Conservation (phyloP, 2,797 vertebrate species). For the Eulemur mongoz region DNA sequence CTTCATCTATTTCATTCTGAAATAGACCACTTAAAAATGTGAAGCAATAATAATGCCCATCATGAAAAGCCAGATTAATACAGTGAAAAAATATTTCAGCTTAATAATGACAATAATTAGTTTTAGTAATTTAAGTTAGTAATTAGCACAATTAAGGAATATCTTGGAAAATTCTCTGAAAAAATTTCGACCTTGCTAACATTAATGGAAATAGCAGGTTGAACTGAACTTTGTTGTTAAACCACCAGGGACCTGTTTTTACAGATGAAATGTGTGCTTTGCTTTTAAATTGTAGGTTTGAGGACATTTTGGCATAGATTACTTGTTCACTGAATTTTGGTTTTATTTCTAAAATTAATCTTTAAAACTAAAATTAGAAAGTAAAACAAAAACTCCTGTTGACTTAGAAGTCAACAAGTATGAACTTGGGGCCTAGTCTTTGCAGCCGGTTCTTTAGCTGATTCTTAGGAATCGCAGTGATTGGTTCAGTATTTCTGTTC, state of each 20-base stretch:
- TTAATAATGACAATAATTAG: not conserved
- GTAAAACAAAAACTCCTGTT: not conserved
- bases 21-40: not conserved
- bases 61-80: not conserved
- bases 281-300: slow-evolving; percentile 19
- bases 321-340: slow-evolving; percentile 27
- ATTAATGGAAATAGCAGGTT: not conserved
- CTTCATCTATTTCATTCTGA: slow-evolving; percentile 38
- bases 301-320: slow-evolving; percentile 17
- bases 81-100: slow-evolving; percentile 2
- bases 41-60: not conserved
- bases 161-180: slow-evolving; percentile 35
- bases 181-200: not conserved
- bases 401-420: not conserved
- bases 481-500: not conserved
- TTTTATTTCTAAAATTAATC: slow-evolving; percentile 52
- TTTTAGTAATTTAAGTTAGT: not conserved
- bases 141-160: slow-evolving; percentile 35
- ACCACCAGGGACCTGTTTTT: not conserved
- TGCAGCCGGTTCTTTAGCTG: not conserved
- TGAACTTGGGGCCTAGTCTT: not conserved
- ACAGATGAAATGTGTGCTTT: slow-evolving; percentile 36
- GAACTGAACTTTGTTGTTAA: slow-evolving; percentile 28
- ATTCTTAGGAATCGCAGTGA: not conserved
- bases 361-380: slow-evolving; percentile 48